Conservation (phyloP, 2,888 invertebrate species). For the Acanthosoma haemorrhoidale region DNA sequence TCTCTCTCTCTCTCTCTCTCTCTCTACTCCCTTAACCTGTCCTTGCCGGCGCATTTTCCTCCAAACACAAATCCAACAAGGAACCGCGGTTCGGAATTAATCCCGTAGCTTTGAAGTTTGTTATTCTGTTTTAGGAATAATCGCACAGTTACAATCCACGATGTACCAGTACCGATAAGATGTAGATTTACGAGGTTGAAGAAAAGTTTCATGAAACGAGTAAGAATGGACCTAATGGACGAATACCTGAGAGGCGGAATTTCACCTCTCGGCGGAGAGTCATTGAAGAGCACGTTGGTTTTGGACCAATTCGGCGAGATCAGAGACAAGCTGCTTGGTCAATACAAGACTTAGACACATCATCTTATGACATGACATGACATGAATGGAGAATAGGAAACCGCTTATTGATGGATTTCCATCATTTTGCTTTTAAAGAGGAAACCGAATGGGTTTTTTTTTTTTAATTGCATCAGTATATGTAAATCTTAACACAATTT, state of each 20-base stretch:
- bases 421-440: not conserved
- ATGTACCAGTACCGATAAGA: not conserved
- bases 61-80: too few relatives aligned
- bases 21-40: too few relatives aligned
- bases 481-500: too few relatives aligned
- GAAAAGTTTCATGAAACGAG: not conserved
- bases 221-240: not conserved
- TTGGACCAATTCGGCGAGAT: not conserved
- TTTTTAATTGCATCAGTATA: too few relatives aligned
- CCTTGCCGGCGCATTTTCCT: too few relatives aligned
- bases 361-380: too few relatives aligned
- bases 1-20: too few relatives aligned
- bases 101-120: too few relatives aligned
- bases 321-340: not conserved
- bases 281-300: not conserved
- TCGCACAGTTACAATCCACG: not conserved
- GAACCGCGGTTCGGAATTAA: too few relatives aligned
- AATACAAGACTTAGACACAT: not conserved
- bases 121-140: too few relatives aligned
- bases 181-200: not conserved
- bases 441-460: too few relatives aligned
- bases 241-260: not conserved
- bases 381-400: not conserved
- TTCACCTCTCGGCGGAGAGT: not conserved
- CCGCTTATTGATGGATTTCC: not conserved